phyloP scores from a whole-genome alignment of 2,888 invertebrate species.

The Lasius fuliginosus region DNA sequence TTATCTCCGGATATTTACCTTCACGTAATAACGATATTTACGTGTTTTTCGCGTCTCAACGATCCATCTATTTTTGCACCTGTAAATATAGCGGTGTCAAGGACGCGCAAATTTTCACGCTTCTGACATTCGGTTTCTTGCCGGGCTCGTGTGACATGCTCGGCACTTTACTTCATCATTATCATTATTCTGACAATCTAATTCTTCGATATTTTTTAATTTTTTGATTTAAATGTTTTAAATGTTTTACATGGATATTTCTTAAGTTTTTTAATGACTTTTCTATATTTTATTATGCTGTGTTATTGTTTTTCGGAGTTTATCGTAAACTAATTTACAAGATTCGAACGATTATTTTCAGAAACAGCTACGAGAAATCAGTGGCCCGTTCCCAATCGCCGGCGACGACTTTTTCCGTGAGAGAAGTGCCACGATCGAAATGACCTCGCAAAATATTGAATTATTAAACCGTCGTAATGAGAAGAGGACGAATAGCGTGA shows the following conservation, averaged over 20 bases:
- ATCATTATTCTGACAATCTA: slow-evolving; percentile 1
- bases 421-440: slow-evolving; percentile 83
- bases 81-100: slow-evolving; percentile 44
- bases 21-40: slow-evolving; percentile 37
- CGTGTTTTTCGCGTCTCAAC: slow-evolving; percentile 30
- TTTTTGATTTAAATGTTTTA: not conserved
- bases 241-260: not conserved
- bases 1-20: slow-evolving; percentile 42
- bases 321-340: not conserved
- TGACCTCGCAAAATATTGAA: slow-evolving; percentile 85
- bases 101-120: slow-evolving; percentile 25
- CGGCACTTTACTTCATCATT: not conserved
- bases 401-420: slow-evolving; percentile 82
- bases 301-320: not conserved
- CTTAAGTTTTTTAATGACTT: not conserved
- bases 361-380: slow-evolving; percentile 70
- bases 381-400: slow-evolving; percentile 61
- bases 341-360: slow-evolving; percentile 20
- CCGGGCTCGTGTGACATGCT: not conserved
- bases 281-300: not conserved
- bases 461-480: slow-evolving; percentile 82
- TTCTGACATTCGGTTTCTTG: slow-evolving; percentile 14
- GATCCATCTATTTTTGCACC: slow-evolving; percentile 33
- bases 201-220: not conserved
- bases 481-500: slow-evolving; percentile 60